These are phyloP conservation scores for Yponomeuta evonymella DNA, from an alignment of 2,888 invertebrate species.

Conservation along the genomic window DNA sequence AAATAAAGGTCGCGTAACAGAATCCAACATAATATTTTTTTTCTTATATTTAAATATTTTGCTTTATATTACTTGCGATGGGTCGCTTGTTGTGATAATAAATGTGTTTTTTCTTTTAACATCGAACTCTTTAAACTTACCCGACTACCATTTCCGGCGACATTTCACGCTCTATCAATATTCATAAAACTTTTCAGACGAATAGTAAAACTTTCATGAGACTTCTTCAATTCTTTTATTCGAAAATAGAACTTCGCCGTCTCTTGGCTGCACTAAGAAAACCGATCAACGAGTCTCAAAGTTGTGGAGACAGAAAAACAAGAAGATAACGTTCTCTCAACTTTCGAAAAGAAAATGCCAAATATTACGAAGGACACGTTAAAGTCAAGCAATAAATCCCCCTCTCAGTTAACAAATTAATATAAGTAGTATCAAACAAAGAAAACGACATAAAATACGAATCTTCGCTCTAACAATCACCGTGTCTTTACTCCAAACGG, in stretches of 20 bases:
- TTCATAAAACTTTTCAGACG: slow-evolving; percentile 6
- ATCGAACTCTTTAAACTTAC: background rate
- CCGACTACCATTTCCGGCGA: background rate
- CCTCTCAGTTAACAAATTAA: background rate
- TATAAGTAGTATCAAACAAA: background rate
- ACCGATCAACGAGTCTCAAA: background rate
- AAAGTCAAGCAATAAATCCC: background rate
- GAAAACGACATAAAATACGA: background rate
- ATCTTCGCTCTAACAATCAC: background rate
- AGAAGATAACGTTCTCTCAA: background rate
- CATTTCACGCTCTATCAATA: background rate
- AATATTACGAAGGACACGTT: background rate
- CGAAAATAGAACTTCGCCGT: background rate
- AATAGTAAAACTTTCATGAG: background rate
- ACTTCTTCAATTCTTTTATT: background rate
- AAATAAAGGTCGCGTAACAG: too few species aligned
- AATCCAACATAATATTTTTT: too few species aligned
- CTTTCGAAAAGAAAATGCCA: background rate
- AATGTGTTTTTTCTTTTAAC: too few species aligned
- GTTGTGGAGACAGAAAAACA: background rate
- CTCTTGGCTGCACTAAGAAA: background rate
- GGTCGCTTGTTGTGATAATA: too few species aligned
- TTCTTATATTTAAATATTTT: too few species aligned
- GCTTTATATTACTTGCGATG: too few species aligned
- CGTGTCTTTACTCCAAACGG: slow-evolving; percentile 5